Evolutionary conservation across 37 sponge, comb jelly and placozoan genomes (phyloP).

Genomic region (Axinella damicornis): DNA sequence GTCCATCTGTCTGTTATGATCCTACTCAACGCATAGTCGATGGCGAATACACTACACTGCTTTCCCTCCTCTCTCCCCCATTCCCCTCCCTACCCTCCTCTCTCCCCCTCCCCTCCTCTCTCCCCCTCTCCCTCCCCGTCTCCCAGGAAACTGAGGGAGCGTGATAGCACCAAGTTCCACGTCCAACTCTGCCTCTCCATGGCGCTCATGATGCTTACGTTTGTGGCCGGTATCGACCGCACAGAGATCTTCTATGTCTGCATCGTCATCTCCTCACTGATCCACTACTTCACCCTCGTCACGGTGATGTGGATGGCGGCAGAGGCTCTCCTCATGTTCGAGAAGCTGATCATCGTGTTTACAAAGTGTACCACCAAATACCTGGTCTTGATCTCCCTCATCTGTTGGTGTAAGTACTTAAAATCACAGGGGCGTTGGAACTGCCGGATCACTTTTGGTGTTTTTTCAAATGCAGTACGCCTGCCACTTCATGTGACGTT

Average conservation of each 20-base stretch:
- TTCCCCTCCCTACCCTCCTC: too few species aligned
- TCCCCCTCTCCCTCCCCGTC: neutral
- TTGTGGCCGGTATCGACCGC: slow-evolving; percentile 25
- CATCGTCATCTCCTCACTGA: slow-evolving; percentile 24
- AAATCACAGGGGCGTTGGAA: too few species aligned
- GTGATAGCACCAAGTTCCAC: slow-evolving; percentile 29
- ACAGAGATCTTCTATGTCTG: slow-evolving; percentile 26
- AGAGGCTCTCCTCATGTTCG: slow-evolving; percentile 38
- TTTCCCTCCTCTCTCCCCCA: neutral
- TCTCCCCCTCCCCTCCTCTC: too few species aligned
- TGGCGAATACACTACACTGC: neutral
- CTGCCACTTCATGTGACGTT: too few species aligned
- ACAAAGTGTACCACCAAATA: neutral
- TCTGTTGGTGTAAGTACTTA: slow-evolving; percentile 62
- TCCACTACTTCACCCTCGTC: slow-evolving; percentile 64
- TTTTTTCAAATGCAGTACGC: too few species aligned
- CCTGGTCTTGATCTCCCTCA: slow-evolving; percentile 22
- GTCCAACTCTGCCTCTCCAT: slow-evolving; percentile 51
- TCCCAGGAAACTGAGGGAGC: slow-evolving; percentile 45
- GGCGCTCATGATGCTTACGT: slow-evolving; percentile 40
- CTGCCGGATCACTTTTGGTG: too few species aligned
- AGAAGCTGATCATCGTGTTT: slow-evolving; percentile 28
- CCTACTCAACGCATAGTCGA: too few species aligned
- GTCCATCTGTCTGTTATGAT: neutral
- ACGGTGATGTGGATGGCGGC: slow-evolving; percentile 47